Evolutionary conservation across 2,797 vertebrate species (phyloP), one percentile per base, ranked within the genome.

Genomic region (Sebastes nivosus): DNA sequence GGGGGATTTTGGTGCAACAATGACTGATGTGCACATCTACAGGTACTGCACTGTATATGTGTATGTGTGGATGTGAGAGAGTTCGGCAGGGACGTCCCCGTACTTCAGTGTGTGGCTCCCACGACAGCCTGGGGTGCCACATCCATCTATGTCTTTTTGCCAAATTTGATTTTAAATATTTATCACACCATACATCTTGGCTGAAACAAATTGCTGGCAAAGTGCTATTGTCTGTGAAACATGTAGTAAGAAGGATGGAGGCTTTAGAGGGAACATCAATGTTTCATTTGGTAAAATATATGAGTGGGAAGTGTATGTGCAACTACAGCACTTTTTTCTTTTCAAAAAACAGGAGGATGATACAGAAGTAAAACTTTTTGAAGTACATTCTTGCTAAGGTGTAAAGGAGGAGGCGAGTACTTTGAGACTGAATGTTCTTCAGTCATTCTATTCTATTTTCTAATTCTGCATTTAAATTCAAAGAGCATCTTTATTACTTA

Each of bases 111-210:
- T 81, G 85, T 88, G 83, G 83, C 87, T 96, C 96, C 95, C 92
- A 94, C 92, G 95, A 97, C 96, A 87, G 94, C 93, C 94, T 87
- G 94, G 93, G 95, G 95, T 94, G 92, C 64, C 88, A 93, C 97
- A 99, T 99, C 97, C 96, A 97, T 99, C 98, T 98, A 95, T 97
- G 98, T 99, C 98, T 96, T 98, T 98, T 98, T 98, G 97, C 98
- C 97, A 98, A 98, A 99, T 99, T 99, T 99, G 97, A 99, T 99
- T 99, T 99, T 99, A 99, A 99, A 99, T 99, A 99, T 99, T 99
- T 99, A 99, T 97, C 97, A 95, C 96, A 91, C 97, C 97, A 97
- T 99, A 98, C 93, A 98, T 99, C 98, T 99, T 98, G 95, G 93
- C 96, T 95, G 97, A 96, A 97, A 94, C 96, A 99, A 99, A 99